Base-by-base conservation (phyloP, 2,888 invertebrate species). In the Caenorhabditis sp. region DNA sequence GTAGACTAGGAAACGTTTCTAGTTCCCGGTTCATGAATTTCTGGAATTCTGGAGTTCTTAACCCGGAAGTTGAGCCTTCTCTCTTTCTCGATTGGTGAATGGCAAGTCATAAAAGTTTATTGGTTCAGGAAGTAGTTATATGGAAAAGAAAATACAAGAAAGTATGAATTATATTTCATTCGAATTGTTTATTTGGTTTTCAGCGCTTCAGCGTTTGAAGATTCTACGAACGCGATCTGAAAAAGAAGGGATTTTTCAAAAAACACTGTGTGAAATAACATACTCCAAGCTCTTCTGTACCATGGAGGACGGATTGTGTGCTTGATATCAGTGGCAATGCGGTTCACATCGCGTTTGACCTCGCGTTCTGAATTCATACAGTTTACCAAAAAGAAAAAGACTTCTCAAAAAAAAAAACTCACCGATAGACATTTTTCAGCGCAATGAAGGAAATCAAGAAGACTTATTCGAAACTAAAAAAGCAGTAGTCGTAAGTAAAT, bases 211-310 rank as follows among this genome's bases (percentile, higher is more conserved):
- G 16, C 86, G 70, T 26, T 61, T 81, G 82, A 86, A 85, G 22
- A 80, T 47, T 19, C 77, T 64, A 14, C 81, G 80, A 41, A 86
- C 83, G 35, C 86, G 74, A 31, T 86, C 86, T 86, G 82, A 75
- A 86, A 54, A 79, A 16, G 38, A 12, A 22, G 28, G 47, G 22
- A 14, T 19, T 35, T 41, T 26, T 12, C 38, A 24, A 2, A 26
- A 38, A 8, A 19, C 14, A 41, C n/a, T 10, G 19, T 41, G 14
- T 7, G 7, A 2, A 8, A 59, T 19, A 8, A 38, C 64, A 70
- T 19, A 86, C 86, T 85, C 86, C 86, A 86, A 16, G 86, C 84
- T 84, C 86, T 70, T 73, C 85, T 56, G 74, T 86, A 86, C 86
- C 86, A 86, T 66, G 86, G 86, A 19, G 86, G 86, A 38, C 86